Evolutionary conservation across 2,888 invertebrate species (phyloP), one percentile per base, ranked within the genome.

Genomic region (Steinernema hermaphroditum): DNA sequence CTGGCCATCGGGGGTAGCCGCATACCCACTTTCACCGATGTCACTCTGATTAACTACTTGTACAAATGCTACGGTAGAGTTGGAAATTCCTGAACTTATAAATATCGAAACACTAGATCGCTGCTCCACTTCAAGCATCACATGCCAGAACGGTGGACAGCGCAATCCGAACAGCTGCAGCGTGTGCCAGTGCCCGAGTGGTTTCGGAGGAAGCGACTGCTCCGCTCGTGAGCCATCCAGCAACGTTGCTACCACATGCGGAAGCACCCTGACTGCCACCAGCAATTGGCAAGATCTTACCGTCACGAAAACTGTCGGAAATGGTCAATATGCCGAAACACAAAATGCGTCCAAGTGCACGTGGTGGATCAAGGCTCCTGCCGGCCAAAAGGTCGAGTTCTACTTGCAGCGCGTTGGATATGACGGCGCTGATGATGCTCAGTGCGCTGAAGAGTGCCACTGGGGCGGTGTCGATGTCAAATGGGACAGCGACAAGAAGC

Each of bases 171-270:
- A 54, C 54, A 22, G 22, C 54, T 54, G 54, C 27, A 54, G 24
- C 6, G 27, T 24, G 24, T 54, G 54, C 54, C 24, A 54, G 14
- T 54, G 54, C 16, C 54, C 54, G 54, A 54, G 54, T 24, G 54
- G 54, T 6, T 54, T 54, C 29, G 54, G 54, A 14, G 54, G 54
- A 24, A 24, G 8, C 54, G 24, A 54, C 24, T 54, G 54, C 27
- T 54, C 54, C 24, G 24, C 9, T 22, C 54, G 54, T 4, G 24
- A 54, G 27, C 54, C 54, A 6, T 8, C 54, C 14, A 24, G 24
- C 6, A 22, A 22, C 16, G 54, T 22, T 16, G 24, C 24, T 8
- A 54, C 22, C 14, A n/a, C n/a, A n/a, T 54, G 54, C 16, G 54
- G 54, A 14, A 22, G 4, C 24, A 54, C 54, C 24, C 16, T 54